Percentiles rank a stretch among this genome's conserved stretches.
Evolutionary conservation across 2,888 invertebrate species (phyloP).

Genomic region (Xylota sylvarum): DNA sequence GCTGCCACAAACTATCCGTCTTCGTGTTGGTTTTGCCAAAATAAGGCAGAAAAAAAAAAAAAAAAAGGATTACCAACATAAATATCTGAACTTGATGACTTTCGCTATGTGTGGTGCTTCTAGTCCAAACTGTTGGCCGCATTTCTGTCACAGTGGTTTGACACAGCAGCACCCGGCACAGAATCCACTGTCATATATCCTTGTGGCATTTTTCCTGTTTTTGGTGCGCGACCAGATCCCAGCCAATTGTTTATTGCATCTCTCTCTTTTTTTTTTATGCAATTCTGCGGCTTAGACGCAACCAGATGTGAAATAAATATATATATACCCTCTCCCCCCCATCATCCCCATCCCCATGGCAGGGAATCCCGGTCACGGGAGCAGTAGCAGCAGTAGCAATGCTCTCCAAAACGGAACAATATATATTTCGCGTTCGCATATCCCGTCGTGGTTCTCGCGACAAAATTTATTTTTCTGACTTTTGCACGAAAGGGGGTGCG

Average conservation of each 20-base stretch:
- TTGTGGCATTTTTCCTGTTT: not conserved
- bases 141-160: slow-evolving; percentile 52
- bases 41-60: too few species aligned
- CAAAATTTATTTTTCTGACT: slow-evolving; percentile 42
- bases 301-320: slow-evolving; percentile 60
- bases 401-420: not conserved
- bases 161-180: slow-evolving; percentile 39
- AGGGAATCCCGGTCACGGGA: slow-evolving; percentile 42
- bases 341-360: too few species aligned
- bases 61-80: slow-evolving; percentile 7
- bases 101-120: not conserved
- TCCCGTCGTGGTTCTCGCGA: slow-evolving; percentile 5
- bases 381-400: not conserved
- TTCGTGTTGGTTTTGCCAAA: not conserved
- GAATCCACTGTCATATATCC: slow-evolving; percentile 5
- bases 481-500: not conserved
- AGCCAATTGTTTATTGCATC: slow-evolving; percentile 24
- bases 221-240: not conserved
- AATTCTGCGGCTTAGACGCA: slow-evolving; percentile 47
- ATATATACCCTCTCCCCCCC: not conserved
- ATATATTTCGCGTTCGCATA: slow-evolving; percentile 15
- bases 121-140: slow-evolving; percentile 2
- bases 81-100: slow-evolving; percentile 35
- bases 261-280: slow-evolving; percentile 1
- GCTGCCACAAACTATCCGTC: not conserved